Evolutionary conservation across 1,140 invertebrate genomes (phyloP).

Genomic region (Oryzaephilus surinamensis): DNA sequence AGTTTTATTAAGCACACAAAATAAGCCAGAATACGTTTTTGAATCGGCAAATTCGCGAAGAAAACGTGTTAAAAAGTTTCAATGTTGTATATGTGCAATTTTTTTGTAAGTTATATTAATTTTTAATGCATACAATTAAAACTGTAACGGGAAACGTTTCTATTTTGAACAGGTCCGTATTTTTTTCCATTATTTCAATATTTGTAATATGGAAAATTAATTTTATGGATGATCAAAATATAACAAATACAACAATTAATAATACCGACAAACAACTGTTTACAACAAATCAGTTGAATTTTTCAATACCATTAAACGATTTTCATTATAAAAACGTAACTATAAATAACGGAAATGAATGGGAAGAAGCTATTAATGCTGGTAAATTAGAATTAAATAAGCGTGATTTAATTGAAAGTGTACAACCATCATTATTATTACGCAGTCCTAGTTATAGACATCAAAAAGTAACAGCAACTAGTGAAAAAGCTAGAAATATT

Average conservation of each 20-base stretch:
- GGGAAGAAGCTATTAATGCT: conserved; percentile 37
- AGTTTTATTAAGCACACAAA: conserved; percentile 32
- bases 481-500: conserved; percentile 43
- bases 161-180: conserved; percentile 30
- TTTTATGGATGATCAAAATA: conserved; percentile 14
- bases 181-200: conserved; percentile 40
- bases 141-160: conserved; percentile 7
- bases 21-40: conserved; percentile 49
- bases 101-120: conserved; percentile 47
- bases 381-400: not conserved
- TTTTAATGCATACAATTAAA: not conserved
- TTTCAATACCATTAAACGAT: conserved; percentile 4
- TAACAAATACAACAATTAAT: conserved; percentile 12
- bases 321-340: conserved; percentile 11
- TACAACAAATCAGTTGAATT: conserved; percentile 1
- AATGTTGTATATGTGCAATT: conserved; percentile 54
- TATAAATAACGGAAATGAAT: conserved; percentile 23
- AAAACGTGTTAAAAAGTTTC: conserved; percentile 51
- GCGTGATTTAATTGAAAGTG: conserved; percentile 5
- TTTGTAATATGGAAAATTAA: conserved; percentile 42
- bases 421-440: conserved; percentile 21
- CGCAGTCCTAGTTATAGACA: conserved; percentile 54
- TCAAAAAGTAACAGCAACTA: conserved; percentile 53
- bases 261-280: no score
- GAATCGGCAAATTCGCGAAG: conserved; percentile 47